Evolutionary conservation across 2,113 vertebrate genomes (phyloP), one percentile per base, ranked within the genome.

Genomic region (Megalops atlanticus): DNA sequence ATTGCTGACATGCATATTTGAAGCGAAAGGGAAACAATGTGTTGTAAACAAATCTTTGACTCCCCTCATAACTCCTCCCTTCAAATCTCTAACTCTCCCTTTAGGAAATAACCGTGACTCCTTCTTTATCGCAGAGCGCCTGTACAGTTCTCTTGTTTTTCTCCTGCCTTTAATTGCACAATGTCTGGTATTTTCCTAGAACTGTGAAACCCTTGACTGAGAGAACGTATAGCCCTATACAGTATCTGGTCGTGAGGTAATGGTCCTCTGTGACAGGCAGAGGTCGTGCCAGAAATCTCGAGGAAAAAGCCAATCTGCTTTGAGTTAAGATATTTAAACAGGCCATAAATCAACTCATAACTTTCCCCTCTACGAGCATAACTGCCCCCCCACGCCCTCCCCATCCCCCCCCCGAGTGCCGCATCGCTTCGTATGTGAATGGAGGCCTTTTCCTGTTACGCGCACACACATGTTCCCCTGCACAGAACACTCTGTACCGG

Each of bases 211-310:
- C n/a, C n/a, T n/a, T 45, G 24, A 24, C 16, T 14, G 49, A 58
- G 52, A 49, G 18, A 49, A 49, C 12, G 18, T 49, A 70, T 35
- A 33, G 36, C 33, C 21, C 45, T 35, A 21, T 52, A 41, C 72
- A 75, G 72, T 40, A 69, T 68, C 74, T n/a, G n/a, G 27, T 64
- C 31, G 39, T 76, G 74, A 81, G 72, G 74, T 81, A 81, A 76
- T 81, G 38, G 71, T 41, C 31, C 41, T 1, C 74, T 52, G 64
- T 77, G 80, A 69, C 75, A 71, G 41, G 41, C 49, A 27, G 35
- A 33, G 12, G 21, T 52, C n/a, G 39, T 58, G 70, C 79, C 79
- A 74, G 49, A 58, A 35, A 58, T 68, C 38, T 64, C 33, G 38
- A 78, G 38, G 72, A 58, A 78, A 76, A 54, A 78, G 40, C 45